A percentile compares a stretch with the other conserved stretches of the same genome.
phyloP scores from a whole-genome alignment of 2,113 vertebrate species.

The Salvator merianae region DNA sequence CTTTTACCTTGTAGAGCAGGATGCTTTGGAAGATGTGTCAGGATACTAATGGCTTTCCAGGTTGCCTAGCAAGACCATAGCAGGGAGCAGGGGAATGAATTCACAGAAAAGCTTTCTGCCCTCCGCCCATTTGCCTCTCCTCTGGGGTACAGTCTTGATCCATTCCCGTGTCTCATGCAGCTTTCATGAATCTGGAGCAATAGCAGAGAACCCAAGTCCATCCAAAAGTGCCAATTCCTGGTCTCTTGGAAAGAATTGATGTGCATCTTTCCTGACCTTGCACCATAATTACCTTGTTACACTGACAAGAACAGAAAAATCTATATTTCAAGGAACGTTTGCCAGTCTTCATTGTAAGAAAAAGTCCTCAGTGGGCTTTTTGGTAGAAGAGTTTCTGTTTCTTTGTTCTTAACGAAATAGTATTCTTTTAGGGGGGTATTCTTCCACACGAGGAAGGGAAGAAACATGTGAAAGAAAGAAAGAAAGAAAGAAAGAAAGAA shows the following conservation, averaged over 20 bases:
- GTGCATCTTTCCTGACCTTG: slow-evolving; percentile 36
- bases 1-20: too few relatives aligned
- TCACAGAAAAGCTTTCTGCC: not conserved
- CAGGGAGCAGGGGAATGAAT: not conserved
- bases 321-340: slow-evolving; percentile 31
- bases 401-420: slow-evolving; percentile 32
- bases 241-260: slow-evolving; percentile 25
- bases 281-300: slow-evolving; percentile 40
- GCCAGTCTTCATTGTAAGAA: slow-evolving; percentile 22
- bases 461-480: not conserved
- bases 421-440: slow-evolving; percentile 49
- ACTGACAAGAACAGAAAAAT: slow-evolving; percentile 26
- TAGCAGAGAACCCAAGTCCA: slow-evolving; percentile 7
- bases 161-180: not conserved
- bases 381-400: slow-evolving; percentile 32
- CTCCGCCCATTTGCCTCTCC: not conserved
- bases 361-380: slow-evolving; percentile 33
- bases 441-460: not conserved
- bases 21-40: not conserved
- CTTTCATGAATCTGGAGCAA: not conserved
- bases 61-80: not conserved
- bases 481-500: not conserved
- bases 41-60: too few relatives aligned
- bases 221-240: not conserved
- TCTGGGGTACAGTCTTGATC: not conserved